These are phyloP conservation scores for Hartigia nigra DNA, from an alignment of 2,888 invertebrate species.

Conservation along the genomic window DNA sequence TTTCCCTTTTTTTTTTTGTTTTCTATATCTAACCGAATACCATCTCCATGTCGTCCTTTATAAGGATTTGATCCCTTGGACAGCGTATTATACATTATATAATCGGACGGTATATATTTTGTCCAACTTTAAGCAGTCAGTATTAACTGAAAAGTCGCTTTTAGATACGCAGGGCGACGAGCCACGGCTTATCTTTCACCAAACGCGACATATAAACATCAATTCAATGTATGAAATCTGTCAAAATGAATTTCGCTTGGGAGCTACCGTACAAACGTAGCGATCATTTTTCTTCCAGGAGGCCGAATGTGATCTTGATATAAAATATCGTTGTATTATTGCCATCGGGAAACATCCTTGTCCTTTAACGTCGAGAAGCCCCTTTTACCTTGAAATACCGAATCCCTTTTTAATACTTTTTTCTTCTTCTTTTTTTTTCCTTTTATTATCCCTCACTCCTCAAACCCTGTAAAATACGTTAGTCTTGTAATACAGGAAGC, in stretches of 20 bases:
- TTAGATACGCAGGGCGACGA: slow-evolving; percentile 38
- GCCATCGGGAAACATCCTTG: slow-evolving; percentile 13
- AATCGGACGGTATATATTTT: slow-evolving; percentile 43
- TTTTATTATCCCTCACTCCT: not conserved
- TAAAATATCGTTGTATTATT: slow-evolving; percentile 64
- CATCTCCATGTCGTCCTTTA: slow-evolving; percentile 23
- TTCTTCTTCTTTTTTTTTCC: not conserved
- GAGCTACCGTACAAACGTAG: slow-evolving; percentile 19
- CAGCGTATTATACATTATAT: slow-evolving; percentile 45
- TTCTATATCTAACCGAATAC: slow-evolving; percentile 10
- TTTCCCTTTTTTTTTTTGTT: not conserved
- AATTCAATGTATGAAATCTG: slow-evolving; percentile 65
- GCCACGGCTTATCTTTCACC: slow-evolving; percentile 54
- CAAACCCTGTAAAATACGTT: not conserved
- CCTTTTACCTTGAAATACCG: not conserved
- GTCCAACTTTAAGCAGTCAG: slow-evolving; percentile 26
- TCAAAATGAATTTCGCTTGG: slow-evolving; percentile 62
- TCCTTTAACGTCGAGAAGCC: slow-evolving; percentile 1
- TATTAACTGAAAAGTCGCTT: slow-evolving; percentile 18
- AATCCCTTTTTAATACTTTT: not conserved
- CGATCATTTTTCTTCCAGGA: slow-evolving; percentile 59
- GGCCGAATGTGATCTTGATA: slow-evolving; percentile 60
- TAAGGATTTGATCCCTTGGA: slow-evolving; percentile 55
- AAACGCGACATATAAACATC: slow-evolving; percentile 62
- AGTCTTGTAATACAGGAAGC: not conserved